Percentiles rank a stretch among this genome's conserved stretches.
These are phyloP conservation scores for Myotis planiceps DNA, from an alignment of 2,797 vertebrate species.

Conservation along the genomic window DNA sequence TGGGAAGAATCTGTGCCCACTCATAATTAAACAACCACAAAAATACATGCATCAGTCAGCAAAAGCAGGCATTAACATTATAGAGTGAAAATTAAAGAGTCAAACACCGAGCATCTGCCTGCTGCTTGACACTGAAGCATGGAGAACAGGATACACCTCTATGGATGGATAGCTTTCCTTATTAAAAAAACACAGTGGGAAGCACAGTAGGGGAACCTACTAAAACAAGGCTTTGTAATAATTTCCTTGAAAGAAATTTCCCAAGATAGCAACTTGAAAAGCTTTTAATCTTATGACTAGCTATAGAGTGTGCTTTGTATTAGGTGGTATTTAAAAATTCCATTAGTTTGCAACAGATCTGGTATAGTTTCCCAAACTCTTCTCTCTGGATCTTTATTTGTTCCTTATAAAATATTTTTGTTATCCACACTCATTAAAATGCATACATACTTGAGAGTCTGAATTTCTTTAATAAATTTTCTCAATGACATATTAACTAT, in stretches of 20 bases:
- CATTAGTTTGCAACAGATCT: slow-evolving; percentile 80
- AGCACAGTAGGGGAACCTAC: slow-evolving; percentile 93
- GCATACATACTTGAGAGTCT: slow-evolving; percentile 11
- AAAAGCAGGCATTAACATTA: slow-evolving; percentile 84
- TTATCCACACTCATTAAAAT: slow-evolving; percentile 44
- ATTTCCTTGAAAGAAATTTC: slow-evolving; percentile 93
- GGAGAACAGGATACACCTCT: slow-evolving; percentile 98
- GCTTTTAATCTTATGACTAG: slow-evolving; percentile 86
- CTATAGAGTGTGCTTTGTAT: slow-evolving; percentile 80
- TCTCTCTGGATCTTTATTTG: slow-evolving; percentile 38
- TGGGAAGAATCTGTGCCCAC: slow-evolving; percentile 76
- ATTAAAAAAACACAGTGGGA: slow-evolving; percentile 98
- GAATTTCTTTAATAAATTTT: slow-evolving; percentile 49
- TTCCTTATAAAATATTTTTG: slow-evolving; percentile 63
- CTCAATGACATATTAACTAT: slow-evolving; percentile 22
- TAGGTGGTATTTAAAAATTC: slow-evolving; percentile 83
- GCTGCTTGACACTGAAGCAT: slow-evolving; percentile 94
- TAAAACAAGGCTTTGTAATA: slow-evolving; percentile 96
- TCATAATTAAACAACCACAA: slow-evolving; percentile 85
- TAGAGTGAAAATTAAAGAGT: slow-evolving; percentile 87
- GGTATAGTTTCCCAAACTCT: slow-evolving; percentile 70
- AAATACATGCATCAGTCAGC: slow-evolving; percentile 83
- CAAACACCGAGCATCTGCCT: slow-evolving; percentile 89
- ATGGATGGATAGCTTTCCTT: slow-evolving; percentile 98
- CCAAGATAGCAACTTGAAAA: slow-evolving; percentile 89